A percentile compares a stretch with the other conserved stretches of the same genome.
Conservation (phyloP, 2,888 invertebrate genomes). For the Yponomeuta sedellus region DNA sequence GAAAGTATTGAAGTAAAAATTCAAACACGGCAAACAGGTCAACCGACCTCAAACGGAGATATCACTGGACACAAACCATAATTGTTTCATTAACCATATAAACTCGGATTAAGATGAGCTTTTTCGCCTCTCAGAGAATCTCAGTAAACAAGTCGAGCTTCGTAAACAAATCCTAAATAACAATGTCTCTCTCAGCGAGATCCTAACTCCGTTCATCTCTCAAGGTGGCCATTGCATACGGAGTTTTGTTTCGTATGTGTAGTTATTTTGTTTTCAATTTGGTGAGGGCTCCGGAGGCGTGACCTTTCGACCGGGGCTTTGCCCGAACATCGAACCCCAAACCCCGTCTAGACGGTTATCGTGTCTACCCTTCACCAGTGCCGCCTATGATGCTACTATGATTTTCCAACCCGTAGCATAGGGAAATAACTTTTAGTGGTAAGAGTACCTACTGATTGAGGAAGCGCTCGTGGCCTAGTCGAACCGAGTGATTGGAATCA, state of each 20-base stretch:
- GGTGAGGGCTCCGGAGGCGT: slow-evolving; percentile 22
- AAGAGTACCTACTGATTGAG: no score
- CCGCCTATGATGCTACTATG: slow-evolving; percentile 4
- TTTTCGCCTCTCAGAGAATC: neutral
- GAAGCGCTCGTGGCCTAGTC: no score
- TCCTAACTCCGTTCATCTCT: slow-evolving; percentile 23
- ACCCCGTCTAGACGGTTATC: slow-evolving; percentile 56
- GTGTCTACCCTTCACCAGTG: slow-evolving; percentile 12
- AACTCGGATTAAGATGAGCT: neutral
- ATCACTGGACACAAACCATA: neutral
- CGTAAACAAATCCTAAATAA: neutral
- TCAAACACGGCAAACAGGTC: no score
- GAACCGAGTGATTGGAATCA: no score
- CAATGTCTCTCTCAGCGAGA: neutral
- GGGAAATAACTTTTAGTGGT: neutral
- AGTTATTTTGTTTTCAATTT: slow-evolving; percentile 57
- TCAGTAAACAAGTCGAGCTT: neutral
- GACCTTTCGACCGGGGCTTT: slow-evolving; percentile 69
- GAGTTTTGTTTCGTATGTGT: slow-evolving; percentile 4
- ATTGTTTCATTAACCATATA: neutral
- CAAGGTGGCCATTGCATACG: neutral
- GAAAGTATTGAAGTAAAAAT: no score
- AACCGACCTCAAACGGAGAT: no score
- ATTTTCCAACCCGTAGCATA: neutral
- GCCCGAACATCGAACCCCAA: slow-evolving; percentile 53